Conservation (phyloP, 2,797 vertebrate species). For the Eulemur coronatus region DNA sequence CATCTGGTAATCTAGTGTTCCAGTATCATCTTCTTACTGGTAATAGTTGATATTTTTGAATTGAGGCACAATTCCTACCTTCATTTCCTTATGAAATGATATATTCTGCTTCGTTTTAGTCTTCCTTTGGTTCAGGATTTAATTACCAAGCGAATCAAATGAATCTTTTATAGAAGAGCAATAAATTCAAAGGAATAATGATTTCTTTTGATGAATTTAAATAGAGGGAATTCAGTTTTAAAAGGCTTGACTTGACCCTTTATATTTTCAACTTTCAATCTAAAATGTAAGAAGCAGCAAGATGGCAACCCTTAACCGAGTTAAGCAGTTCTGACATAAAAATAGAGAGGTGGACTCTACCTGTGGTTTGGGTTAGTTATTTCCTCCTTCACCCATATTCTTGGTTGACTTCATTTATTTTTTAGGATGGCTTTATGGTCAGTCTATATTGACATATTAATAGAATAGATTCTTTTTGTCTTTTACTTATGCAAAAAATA, state of each 20-base stretch:
- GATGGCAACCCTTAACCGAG: neutral
- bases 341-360: too few species aligned
- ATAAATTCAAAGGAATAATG: neutral
- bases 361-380: neutral
- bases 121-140: neutral
- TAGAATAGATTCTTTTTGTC: neutral
- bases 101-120: neutral
- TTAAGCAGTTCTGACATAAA: neutral
- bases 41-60: neutral
- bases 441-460: neutral
- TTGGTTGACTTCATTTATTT: neutral
- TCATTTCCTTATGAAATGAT: neutral
- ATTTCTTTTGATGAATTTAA: neutral
- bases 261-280: neutral
- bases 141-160: neutral
- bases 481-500: conserved; percentile 1
- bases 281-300: neutral
- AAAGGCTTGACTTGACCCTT: neutral
- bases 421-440: neutral
- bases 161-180: neutral
- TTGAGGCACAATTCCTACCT: neutral
- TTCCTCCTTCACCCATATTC: neutral
- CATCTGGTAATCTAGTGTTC: neutral
- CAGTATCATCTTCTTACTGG: neutral
- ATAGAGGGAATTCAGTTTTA: neutral